These are phyloP conservation scores for Morbakka virulenta DNA, from an alignment of 30 jellyfish, hydroid and myxozoan species.

Conservation along the genomic window DNA sequence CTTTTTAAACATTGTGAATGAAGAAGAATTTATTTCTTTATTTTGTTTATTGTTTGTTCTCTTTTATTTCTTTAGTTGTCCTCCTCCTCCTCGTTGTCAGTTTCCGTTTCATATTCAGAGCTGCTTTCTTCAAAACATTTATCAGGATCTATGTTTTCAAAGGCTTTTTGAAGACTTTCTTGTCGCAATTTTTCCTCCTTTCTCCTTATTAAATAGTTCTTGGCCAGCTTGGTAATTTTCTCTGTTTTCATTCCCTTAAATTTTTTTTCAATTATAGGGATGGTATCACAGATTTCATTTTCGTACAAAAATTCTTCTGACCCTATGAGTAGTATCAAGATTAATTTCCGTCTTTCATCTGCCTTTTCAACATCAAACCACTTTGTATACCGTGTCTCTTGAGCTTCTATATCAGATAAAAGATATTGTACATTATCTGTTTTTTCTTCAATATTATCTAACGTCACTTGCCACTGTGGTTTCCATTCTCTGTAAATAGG, in stretches of 20 bases:
- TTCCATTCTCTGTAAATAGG: conserved; percentile 97
- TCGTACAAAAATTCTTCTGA: conserved; percentile 69
- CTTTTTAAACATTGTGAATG: no score
- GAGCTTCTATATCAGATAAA: conserved; percentile 72
- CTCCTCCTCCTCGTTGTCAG: conserved; percentile 15
- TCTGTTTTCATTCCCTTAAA: conserved; percentile 38
- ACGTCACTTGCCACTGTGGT: conserved; percentile 76
- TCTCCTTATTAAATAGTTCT: conserved; percentile 45
- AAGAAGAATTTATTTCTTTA: no score
- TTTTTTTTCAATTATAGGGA: conserved; percentile 50
- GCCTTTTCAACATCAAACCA: conserved; percentile 72
- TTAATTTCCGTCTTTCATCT: conserved; percentile 50
- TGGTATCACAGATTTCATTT: conserved; percentile 52
- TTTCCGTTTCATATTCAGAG: conserved; percentile 47
- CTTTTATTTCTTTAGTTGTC: no score
- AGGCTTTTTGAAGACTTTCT: conserved; percentile 20
- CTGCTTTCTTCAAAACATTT: conserved; percentile 31
- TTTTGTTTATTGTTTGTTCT: no score
- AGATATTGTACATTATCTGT: conserved; percentile 60
- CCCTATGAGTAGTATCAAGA: conserved; percentile 57
- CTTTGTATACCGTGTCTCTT: conserved; percentile 67
- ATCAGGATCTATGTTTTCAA: conserved; percentile 26
- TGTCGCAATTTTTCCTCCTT: conserved; percentile 65
- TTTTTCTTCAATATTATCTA: conserved; percentile 73
- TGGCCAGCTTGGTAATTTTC: conserved; percentile 41